phyloP scores from a whole-genome alignment of 2,113 vertebrate species.

The Genyomyrus donnyi region DNA sequence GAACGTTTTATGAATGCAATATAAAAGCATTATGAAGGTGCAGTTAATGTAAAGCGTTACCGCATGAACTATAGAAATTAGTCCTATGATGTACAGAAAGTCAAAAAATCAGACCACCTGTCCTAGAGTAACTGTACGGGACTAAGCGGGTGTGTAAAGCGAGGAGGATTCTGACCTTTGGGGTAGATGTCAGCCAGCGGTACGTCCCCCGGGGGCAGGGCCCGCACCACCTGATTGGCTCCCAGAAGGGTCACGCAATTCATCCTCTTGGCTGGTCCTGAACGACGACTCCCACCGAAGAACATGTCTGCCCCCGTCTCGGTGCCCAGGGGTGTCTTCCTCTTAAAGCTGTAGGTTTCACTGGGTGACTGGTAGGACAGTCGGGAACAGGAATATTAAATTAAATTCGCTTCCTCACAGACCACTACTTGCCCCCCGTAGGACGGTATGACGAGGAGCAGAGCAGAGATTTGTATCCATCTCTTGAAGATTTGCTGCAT shows the following conservation, averaged over 20 bases:
- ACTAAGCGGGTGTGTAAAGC: background rate
- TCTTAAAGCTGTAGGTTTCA: slow-evolving; percentile 86
- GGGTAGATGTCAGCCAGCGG: slow-evolving; percentile 84
- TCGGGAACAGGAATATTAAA: background rate
- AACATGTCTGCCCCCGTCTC: slow-evolving; percentile 51
- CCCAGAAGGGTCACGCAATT: slow-evolving; percentile 76
- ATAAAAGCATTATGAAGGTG: no score
- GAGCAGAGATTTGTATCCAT: background rate
- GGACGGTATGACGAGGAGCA: background rate
- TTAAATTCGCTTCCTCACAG: background rate
- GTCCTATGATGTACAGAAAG: background rate
- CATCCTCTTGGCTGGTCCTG: slow-evolving; percentile 55
- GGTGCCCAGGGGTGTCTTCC: slow-evolving; percentile 56
- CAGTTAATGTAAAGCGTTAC: no score
- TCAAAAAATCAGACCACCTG: background rate
- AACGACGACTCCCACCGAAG: slow-evolving; percentile 60
- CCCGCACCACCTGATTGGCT: slow-evolving; percentile 81
- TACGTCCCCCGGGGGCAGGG: slow-evolving; percentile 73
- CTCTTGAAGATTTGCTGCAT: background rate
- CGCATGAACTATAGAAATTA: background rate
- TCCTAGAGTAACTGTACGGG: no score
- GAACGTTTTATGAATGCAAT: no score
- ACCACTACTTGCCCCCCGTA: background rate
- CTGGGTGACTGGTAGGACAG: slow-evolving; percentile 71
- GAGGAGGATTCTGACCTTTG: slow-evolving; percentile 68